Evolutionary conservation across 2,797 vertebrate genomes (phyloP), one percentile per base, ranked within the genome.

Genomic region (Lophius americanus): DNA sequence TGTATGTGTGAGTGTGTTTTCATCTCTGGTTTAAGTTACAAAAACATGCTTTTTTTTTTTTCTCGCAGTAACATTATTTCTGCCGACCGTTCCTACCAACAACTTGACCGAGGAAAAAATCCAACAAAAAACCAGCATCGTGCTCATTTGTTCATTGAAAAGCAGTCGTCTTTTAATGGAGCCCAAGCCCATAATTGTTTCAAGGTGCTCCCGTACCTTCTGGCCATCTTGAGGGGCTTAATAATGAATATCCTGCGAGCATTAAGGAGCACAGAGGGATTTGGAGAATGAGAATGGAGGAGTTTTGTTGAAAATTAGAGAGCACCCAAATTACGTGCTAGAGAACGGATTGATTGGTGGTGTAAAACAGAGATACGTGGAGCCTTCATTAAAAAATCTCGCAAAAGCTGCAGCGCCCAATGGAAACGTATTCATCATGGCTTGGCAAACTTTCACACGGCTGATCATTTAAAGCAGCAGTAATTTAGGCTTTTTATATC

Each of bases 101-200:
- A 65, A 50, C 52, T 58, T 65, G 9, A 48, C 14, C 37, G 36
- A 59, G 8, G 61, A 38, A 37, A 49, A 47, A 47, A 44, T 4
- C 37, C 4, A 38, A 38, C 37, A 38, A 3, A 44, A 44, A 49
- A 39, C 50, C 3, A 68, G 39, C 33, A 43, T 74, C 44, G 46
- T 38, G 7, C 43, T 80, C 48, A 62, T 79, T 80, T 75, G 67
- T 62, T 14, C 41, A 11, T 74, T 75, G 39, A 39, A 76, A 67
- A 35, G 36, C 56, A 36, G 47, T 57, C 71, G 64, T 39, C 9
- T 49, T 81, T 64, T 82, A 83, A 82, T 76, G 63, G 74, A 1
- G 38, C 69, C 0, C 41, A 64, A 33, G 69, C 64, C 69, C 32
- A 47, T 83, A 85, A 85, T 81, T 79, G 78, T 81, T 87, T 90